Evolutionary conservation across 2,888 invertebrate species (phyloP).

Genomic region (Apocheima hispidaria): DNA sequence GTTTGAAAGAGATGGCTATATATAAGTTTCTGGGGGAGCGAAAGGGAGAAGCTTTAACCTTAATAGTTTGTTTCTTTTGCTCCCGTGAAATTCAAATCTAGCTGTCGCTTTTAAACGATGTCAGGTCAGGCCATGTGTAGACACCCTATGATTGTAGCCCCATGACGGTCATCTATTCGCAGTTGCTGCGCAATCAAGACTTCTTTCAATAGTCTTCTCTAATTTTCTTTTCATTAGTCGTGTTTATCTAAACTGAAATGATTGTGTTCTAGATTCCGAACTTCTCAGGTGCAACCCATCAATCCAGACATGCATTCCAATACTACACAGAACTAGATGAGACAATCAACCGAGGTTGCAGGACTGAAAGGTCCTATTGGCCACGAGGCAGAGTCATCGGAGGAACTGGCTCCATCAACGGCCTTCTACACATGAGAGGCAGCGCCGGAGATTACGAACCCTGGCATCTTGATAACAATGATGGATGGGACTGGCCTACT

Average conservation of each 20-base stretch:
- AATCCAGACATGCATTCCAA: slow-evolving; percentile 64
- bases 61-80: too few relatives aligned
- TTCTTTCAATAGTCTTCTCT: background rate
- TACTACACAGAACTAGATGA: slow-evolving; percentile 73
- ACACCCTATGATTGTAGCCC: too few relatives aligned
- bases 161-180: background rate
- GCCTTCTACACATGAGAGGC: slow-evolving; percentile 74
- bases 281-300: slow-evolving; percentile 66
- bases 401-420: slow-evolving; percentile 78
- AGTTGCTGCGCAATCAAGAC: background rate
- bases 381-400: slow-evolving; percentile 76
- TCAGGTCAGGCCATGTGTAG: too few relatives aligned
- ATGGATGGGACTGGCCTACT: slow-evolving; percentile 77
- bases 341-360: slow-evolving; percentile 60
- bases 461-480: slow-evolving; percentile 68
- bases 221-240: background rate
- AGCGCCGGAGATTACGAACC: slow-evolving; percentile 70
- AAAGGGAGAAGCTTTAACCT: too few relatives aligned
- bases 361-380: slow-evolving; percentile 69
- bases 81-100: too few relatives aligned
- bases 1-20: too few relatives aligned
- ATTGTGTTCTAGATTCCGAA: slow-evolving; percentile 72
- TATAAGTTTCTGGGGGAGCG: too few relatives aligned
- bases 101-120: too few relatives aligned
- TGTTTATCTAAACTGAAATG: background rate